Conservation (phyloP, 1,140 invertebrate species). For the Cryptotermes secundus region DNA sequence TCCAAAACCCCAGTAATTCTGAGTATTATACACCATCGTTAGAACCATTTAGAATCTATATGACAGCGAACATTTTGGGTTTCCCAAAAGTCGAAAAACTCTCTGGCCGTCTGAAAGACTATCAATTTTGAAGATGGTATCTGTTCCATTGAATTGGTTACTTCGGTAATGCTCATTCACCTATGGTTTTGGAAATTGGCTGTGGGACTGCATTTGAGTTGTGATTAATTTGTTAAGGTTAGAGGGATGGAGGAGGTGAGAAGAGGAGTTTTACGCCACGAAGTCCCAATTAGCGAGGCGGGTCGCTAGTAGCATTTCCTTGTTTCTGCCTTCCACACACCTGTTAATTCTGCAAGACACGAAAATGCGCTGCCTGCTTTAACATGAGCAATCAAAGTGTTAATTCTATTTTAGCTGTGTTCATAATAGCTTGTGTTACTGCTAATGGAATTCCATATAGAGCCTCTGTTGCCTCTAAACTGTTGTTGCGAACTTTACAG, state of each 20-base stretch:
- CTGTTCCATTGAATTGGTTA: too few species aligned
- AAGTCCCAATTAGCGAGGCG: background rate
- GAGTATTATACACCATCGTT: too few species aligned
- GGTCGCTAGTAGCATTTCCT: background rate
- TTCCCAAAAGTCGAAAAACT: too few species aligned
- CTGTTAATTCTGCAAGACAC: constrained; percentile 1
- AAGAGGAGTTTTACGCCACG: background rate
- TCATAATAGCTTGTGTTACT: background rate
- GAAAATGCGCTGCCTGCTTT: background rate
- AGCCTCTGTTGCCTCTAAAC: too few species aligned
- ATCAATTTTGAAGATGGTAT: too few species aligned
- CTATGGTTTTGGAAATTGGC: background rate
- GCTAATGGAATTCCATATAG: too few species aligned
- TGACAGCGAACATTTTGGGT: too few species aligned
- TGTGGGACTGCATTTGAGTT: background rate
- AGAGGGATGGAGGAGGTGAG: background rate
- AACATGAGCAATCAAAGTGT: background rate
- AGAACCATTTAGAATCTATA: too few species aligned
- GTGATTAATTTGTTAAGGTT: background rate
- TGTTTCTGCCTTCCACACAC: background rate
- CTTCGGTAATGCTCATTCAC: too few species aligned
- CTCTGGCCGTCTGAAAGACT: too few species aligned
- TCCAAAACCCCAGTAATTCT: too few species aligned
- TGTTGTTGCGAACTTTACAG: too few species aligned
- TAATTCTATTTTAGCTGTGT: constrained; percentile 5